Percentiles rank a stretch among this genome's conserved stretches.
Conservation (phyloP, 2,888 invertebrate species). For the Ophion ventricosus region DNA sequence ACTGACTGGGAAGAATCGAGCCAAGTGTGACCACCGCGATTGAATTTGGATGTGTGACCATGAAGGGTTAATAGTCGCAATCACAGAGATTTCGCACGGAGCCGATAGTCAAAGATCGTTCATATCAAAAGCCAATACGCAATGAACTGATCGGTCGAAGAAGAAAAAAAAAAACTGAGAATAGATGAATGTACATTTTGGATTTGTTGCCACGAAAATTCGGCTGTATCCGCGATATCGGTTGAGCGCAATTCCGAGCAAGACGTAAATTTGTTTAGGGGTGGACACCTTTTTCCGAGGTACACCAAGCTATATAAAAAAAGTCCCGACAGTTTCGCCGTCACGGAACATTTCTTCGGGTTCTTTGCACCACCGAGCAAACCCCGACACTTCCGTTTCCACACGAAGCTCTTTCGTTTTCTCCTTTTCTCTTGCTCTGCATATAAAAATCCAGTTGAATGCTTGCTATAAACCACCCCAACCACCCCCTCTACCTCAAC, state of each 20-base stretch:
- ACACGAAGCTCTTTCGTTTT: conserved; percentile 29
- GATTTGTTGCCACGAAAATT: background rate
- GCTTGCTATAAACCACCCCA: conserved; percentile 35
- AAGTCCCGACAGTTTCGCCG: conserved; percentile 73
- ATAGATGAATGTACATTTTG: background rate
- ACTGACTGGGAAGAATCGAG: too few species aligned
- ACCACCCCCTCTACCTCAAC: background rate
- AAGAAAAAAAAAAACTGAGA: too few species aligned
- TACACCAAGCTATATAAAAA: conserved; percentile 25
- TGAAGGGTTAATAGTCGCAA: too few species aligned
- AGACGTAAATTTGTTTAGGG: conserved; percentile 81
- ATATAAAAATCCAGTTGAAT: conserved; percentile 40
- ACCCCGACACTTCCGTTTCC: conserved; percentile 61
- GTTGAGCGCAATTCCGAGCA: conserved; percentile 49
- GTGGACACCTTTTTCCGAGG: conserved; percentile 75
- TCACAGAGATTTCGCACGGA: too few species aligned
- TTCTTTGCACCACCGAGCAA: conserved; percentile 60
- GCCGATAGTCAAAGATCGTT: too few species aligned
- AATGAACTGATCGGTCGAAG: too few species aligned
- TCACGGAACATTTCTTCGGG: conserved; percentile 79
- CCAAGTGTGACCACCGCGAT: too few species aligned
- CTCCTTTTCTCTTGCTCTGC: conserved; percentile 15
- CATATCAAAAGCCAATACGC: too few species aligned
- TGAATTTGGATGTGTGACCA: too few species aligned
- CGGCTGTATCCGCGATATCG: conserved; percentile 43